Evolutionary conservation across 2,888 invertebrate species (phyloP).

Genomic region (Serripes groenlandicus): DNA sequence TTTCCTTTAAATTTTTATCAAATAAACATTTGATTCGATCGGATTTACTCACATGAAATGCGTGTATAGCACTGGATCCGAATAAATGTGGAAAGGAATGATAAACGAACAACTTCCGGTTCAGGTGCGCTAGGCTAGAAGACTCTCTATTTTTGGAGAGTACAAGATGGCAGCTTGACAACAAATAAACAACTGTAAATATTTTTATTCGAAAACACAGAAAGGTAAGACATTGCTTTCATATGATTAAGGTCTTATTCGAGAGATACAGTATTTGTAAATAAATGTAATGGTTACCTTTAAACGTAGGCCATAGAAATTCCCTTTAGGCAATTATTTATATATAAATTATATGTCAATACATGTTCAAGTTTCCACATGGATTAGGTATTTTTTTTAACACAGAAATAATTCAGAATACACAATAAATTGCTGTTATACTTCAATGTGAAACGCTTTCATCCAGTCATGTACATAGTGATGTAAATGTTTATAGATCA

Average conservation of each 20-base stretch:
- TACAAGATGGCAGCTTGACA: constrained; percentile 20
- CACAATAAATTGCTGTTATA: too few species aligned
- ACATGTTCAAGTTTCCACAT: not conserved
- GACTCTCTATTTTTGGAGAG: not conserved
- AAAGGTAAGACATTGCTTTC: not conserved
- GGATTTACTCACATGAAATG: not conserved
- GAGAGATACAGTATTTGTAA: too few species aligned
- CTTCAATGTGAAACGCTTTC: too few species aligned
- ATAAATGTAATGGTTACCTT: too few species aligned
- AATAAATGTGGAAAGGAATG: constrained; percentile 9
- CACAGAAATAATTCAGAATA: too few species aligned
- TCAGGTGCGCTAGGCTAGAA: not conserved
- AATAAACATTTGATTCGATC: not conserved
- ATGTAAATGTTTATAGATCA: too few species aligned
- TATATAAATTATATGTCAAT: not conserved
- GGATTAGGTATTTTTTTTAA: too few species aligned
- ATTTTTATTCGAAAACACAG: not conserved
- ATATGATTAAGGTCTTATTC: too few species aligned
- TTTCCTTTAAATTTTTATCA: too few species aligned
- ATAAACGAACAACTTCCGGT: constrained; percentile 3
- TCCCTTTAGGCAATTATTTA: too few species aligned
- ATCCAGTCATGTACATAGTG: too few species aligned
- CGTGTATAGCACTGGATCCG: not conserved
- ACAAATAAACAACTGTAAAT: constrained; percentile 24
- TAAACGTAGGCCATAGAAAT: too few species aligned